Evolutionary conservation across 1,140 invertebrate species (phyloP), one percentile per base, ranked within the genome.

Genomic region (Drosophila pectinifera): DNA sequence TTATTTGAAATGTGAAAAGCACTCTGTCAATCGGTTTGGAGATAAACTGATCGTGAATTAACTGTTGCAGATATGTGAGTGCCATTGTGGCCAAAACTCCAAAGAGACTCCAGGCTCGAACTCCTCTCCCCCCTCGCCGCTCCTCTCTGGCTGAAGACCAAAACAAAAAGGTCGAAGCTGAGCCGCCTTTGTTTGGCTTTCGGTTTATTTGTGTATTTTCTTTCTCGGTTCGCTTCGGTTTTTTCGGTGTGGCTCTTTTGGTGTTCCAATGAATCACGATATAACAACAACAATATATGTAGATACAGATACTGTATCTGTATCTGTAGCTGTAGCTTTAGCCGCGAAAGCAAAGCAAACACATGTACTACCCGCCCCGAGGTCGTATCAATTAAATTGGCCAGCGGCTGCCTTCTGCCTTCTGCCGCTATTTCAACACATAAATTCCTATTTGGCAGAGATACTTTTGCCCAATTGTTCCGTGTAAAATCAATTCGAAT

Each of bases 351-450:
- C 45, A 73, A 53, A 38, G 61, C 42, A 64, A 64, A 75, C 72
- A 55, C 55, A 67, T 64, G 61, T 53, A 69, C 49, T 76, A 51
- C 36, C 31, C 13, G 49, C 18, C 41, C 56, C 77, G 74, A 81
- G 82, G 82, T 73, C 74, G 61, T 49, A 75, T 81, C 73, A 74
- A 85, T 85, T 81, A 69, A 78, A 69, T 70, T 43, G 55, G 53
- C 39, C 31, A 18, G 31, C 36, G 59, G 11, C 34, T 65, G 28
- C 45, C 57, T 57, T 68, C 22, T 43, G 58, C 31, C 24, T 51
- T 45, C 26, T 28, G 49, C 38, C 67, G 34, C 42, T 38, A 39
- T 65, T 48, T 67, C 58, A 42, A 62, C 55, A 56, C 64, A 69
- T 73, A 57, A 56, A 83, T 67, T 70, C 43, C 4, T 36, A 54